Evolutionary conservation across 2,888 invertebrate species (phyloP), one percentile per base, ranked within the genome.

Genomic region (Odontocerum albicorne): DNA sequence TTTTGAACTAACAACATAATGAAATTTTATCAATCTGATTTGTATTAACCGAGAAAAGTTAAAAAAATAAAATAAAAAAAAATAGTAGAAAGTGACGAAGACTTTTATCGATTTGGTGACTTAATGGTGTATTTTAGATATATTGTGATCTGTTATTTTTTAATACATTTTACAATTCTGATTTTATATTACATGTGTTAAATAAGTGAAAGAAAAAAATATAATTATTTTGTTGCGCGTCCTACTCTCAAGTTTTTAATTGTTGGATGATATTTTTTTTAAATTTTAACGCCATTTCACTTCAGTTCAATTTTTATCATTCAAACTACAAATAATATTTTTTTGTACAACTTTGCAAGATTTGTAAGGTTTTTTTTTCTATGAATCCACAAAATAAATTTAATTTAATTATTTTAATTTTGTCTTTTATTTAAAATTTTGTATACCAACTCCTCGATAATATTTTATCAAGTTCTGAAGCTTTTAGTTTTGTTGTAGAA

Each of bases 211-310:
- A 55, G 45, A 36, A 53, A 46, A 40, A 32, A 27, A 19, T 39
- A 17, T 36, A 21, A 20, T 21, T 53, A 32, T 47, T 44, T 13
- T 55, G 49, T 55, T 33, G 19, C 54, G 32, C 36, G 54, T 54
- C 47, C 54, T 32, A 12, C 47, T 46, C 49, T 54, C 55, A 53
- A 55, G 58, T 55, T 58, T 61, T 60, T 55, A 46, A 42, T 50
- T 53, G 38, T 60, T 54, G 49, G 46, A 53, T 49, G 55, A 51
- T n/a, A n/a, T n/a, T n/a, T 60, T 57, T 50, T 55, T 49, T 50
- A 20, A 39, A 43, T 46, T 46, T 40, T 33, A 52, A 52, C 40
- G 27, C 38, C 38, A 53, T 47, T 53, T 40, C 46, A 55, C 45
- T 58, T 46, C 35, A 49, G 47, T 51, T 43, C 22, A 50, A 50